phyloP scores from a whole-genome alignment of 2,888 invertebrate species.

The Oconnorella tubifera region DNA sequence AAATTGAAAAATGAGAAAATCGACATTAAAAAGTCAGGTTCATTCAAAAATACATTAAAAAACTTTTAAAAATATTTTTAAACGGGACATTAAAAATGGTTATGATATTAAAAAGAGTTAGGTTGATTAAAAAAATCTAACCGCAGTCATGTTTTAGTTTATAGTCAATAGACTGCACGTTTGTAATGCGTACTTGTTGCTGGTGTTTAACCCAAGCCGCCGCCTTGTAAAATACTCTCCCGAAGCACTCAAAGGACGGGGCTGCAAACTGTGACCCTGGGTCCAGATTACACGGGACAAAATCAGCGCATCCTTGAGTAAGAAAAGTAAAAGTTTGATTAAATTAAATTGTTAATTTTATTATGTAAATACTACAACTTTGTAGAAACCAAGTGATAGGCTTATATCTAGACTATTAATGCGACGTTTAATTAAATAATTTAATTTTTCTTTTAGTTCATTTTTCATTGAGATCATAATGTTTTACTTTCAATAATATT shows the following conservation, averaged over 20 bases:
- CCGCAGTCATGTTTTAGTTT: conserved; percentile 35
- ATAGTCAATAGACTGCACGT: conserved; percentile 38
- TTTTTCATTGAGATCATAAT: no score
- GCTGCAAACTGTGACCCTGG: conserved; percentile 35
- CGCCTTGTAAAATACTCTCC: conserved; percentile 34
- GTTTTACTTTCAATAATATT: neutral
- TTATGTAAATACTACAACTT: no score
- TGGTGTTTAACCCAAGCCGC: conserved; percentile 34
- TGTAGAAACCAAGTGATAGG: no score
- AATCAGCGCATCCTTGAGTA: conserved; percentile 37
- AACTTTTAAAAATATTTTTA: no score
- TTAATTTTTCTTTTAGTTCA: neutral
- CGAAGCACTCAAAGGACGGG: conserved; percentile 35
- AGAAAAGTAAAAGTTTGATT: conserved; percentile 5
- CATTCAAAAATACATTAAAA: neutral
- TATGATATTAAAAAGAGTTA: no score
- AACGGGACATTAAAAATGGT: no score
- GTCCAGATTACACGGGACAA: conserved; percentile 36
- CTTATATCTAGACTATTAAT: neutral
- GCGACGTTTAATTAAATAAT: neutral
- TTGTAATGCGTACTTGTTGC: conserved; percentile 34
- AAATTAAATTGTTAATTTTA: neutral
- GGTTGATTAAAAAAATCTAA: no score
- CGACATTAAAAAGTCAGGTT: neutral
- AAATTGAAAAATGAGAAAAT: no score